Base-by-base conservation (phyloP, 2,888 invertebrate genomes). In the Lordiphosa andalusiaca region DNA sequence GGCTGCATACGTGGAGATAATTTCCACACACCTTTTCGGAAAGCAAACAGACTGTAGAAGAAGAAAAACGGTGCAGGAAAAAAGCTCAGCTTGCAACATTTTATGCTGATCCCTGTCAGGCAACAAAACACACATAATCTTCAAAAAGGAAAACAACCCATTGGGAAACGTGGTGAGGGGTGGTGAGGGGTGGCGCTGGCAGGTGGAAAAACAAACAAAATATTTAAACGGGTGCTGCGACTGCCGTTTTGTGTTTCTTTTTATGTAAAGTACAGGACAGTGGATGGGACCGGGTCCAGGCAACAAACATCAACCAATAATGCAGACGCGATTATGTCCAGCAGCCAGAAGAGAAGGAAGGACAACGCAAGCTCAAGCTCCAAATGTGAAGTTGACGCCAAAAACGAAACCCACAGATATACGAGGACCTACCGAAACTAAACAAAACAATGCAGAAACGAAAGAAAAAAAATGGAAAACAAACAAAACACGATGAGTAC, bases 71-170 rank as follows among this genome's bases (percentile, higher is more conserved):
- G 49, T 13, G 21, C 25, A 44, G 69, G 59, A 69, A 81, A 83
- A 81, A 73, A 85, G 86, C 87, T 87, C 88, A 87, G 87, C 87
- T 86, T 85, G 87, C 88, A 88, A 86, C 88, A 87, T 88, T 87
- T 87, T 87, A 88, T 87, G 87, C 87, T 87, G 87, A 87, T 87
- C 87, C 87, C 87, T 87, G 88, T 87, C 87, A 87, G 88, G 87
- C 78, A 84, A 86, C 87, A 88, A 88, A 88, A 87, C 87, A 87
- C 87, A 88, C 88, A 88, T 88, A 88, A 88, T 88, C 88, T 88
- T 86, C 85, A 87, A 88, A 88, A 88, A 83, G 83, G 83, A 86
- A 86, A 86, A 87, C 86, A 88, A 86, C 84, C 69, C 13, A 49
- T 23, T 16, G 56, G 33, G 35, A 16, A 12, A n/a, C n/a, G n/a